A percentile compares a stretch with the other conserved stretches of the same genome.
phyloP scores from a whole-genome alignment of 2,888 invertebrate species.

The Oxyteleia sp. region DNA sequence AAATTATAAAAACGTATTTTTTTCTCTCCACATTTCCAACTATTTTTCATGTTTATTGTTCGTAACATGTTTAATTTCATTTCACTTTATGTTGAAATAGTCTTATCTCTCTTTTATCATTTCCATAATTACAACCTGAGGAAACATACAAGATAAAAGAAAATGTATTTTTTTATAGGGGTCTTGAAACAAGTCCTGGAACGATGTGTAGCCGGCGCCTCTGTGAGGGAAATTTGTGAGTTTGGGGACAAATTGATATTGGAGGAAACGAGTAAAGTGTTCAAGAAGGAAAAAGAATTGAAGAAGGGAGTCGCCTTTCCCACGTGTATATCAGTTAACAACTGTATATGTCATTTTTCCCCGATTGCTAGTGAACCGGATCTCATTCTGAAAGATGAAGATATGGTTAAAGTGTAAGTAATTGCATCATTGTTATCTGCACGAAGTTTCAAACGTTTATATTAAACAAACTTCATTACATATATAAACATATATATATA shows the following conservation, averaged over 20 bases:
- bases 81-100: too few species aligned
- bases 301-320: conserved; percentile 99
- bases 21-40: too few species aligned
- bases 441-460: too few species aligned
- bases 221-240: conserved; percentile 96
- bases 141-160: too few species aligned
- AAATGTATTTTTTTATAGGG: conserved; percentile 91
- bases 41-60: too few species aligned
- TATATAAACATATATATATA: too few species aligned
- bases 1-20: too few species aligned
- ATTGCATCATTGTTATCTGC: too few species aligned
- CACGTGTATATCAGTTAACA: conserved; percentile 99
- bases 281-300: conserved; percentile 99
- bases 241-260: conserved; percentile 95
- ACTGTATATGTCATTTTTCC: conserved; percentile 99
- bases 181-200: conserved; percentile 95
- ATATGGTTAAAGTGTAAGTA: conserved; percentile 98
- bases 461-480: too few species aligned
- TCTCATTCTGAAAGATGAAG: conserved; percentile 94
- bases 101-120: too few species aligned
- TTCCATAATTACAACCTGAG: too few species aligned
- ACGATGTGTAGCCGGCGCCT: conserved; percentile 95
- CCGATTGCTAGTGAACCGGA: conserved; percentile 98
- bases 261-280: conserved; percentile 98
- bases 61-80: too few species aligned